Base-by-base conservation (phyloP, 2,797 vertebrate genomes). In the Tarsius wallacei region DNA sequence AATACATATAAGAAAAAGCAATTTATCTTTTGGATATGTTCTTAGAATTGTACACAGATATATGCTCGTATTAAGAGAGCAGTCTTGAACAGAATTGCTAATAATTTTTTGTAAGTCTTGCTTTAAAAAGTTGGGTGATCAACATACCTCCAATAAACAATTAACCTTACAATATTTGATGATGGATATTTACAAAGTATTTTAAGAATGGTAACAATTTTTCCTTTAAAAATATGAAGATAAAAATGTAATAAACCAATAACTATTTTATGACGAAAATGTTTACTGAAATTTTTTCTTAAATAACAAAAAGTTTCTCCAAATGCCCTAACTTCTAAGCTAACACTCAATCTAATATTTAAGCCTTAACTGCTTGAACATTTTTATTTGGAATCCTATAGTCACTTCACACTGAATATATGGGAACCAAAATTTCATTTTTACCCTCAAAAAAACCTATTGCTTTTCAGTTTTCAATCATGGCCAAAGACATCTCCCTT, bases 351-450 rank as follows among this genome's bases (percentile, higher is more conserved):
- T 47, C 2, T 66, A 74, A 77, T 17, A 33, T 57, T 91, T n/a
- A 33, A 9, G 70, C 7, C 16, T 88, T 47, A 24, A 77, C 2
- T 64, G 71, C 78, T 19, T 28, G 19, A 33, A 36, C 2, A 74
- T 68, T 2, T 61, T 22, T 76, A 55, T 70, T 77, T 82, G 70
- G 36, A 91, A 13, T 82, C 7, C 22, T n/a, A 36, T 33, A 28
- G 55, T 71, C 16, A 71, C 7, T 70, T 87, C 22, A 74, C 17
- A 71, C 3, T 64, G 42, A 74, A 28, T 33, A 31, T 22, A 42
- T 64, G 14, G 80, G 68, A 85, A 82, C 1, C 36, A 78, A 91
- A 85, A 86, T 82, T 91, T 94, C 17, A 49, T 92, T 76, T 71
- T 21, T 28, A 66, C 5, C 21, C 5, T 28, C 73, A 13, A 33